Conservation (phyloP, 2,797 vertebrate genomes). For the Manis pentadactyla region DNA sequence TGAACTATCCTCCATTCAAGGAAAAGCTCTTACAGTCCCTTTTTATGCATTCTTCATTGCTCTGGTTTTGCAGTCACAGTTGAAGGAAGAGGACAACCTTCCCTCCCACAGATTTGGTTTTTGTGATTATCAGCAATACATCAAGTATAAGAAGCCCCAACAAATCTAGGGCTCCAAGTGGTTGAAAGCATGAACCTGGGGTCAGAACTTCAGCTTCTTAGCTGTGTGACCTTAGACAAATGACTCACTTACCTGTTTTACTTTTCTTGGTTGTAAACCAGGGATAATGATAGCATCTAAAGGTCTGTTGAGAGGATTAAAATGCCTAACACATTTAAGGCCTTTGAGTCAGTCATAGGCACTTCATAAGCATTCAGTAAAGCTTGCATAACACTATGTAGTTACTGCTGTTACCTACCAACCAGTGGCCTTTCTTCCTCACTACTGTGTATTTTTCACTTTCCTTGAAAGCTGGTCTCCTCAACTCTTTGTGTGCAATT, state of each 20-base stretch:
- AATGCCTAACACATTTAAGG: background rate
- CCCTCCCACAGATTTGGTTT: background rate
- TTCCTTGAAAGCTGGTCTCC: background rate
- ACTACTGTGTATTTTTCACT: background rate
- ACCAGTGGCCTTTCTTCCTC: background rate
- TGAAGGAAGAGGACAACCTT: background rate
- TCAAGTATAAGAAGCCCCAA: background rate
- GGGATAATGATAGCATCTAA: background rate
- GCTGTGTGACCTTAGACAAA: background rate
- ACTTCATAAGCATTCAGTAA: background rate
- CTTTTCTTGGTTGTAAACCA: background rate
- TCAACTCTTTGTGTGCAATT: background rate
- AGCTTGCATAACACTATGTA: background rate
- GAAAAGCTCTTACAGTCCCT: background rate
- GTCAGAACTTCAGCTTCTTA: background rate
- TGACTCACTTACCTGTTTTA: background rate
- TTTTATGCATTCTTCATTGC: background rate
- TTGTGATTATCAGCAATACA: background rate
- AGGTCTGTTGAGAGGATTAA: background rate
- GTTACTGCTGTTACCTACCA: background rate
- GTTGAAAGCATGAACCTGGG: background rate
- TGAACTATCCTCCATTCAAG: background rate
- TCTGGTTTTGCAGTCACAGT: background rate
- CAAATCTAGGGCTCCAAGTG: too few relatives aligned
- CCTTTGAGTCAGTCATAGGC: background rate